A percentile compares a stretch with the other conserved stretches of the same genome.
Evolutionary conservation across 2,113 vertebrate genomes (phyloP).

Genomic region (Lophius piscatorius): DNA sequence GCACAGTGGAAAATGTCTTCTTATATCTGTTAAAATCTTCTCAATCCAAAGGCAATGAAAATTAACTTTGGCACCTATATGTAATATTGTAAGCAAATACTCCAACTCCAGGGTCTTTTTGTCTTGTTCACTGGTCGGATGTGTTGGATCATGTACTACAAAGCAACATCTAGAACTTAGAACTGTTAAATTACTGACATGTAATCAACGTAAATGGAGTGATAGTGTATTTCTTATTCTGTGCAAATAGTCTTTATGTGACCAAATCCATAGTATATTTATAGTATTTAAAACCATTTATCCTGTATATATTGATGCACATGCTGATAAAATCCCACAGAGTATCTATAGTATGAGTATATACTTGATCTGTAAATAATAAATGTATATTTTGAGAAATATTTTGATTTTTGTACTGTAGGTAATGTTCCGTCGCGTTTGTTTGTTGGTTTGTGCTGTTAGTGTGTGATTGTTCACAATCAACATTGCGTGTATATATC

Average conservation of each 20-base stretch:
- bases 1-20: neutral
- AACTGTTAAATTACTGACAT: conserved; percentile 37
- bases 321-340: conserved; percentile 88
- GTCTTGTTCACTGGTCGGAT: conserved; percentile 43
- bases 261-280: conserved; percentile 80
- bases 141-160: conserved; percentile 38
- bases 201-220: conserved; percentile 41
- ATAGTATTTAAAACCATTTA: conserved; percentile 86
- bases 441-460: conserved; percentile 65
- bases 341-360: conserved; percentile 80
- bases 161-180: conserved; percentile 36
- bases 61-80: neutral
- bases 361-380: conserved; percentile 86
- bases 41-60: neutral
- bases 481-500: conserved; percentile 25
- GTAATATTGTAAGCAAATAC: conserved; percentile 22
- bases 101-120: conserved; percentile 68
- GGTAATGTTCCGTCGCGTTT: conserved; percentile 58
- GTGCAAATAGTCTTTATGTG: conserved; percentile 78
- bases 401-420: conserved; percentile 83
- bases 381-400: conserved; percentile 85
- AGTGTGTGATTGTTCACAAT: conserved; percentile 55
- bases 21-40: neutral
- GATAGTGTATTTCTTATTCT: conserved; percentile 64
- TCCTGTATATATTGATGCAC: conserved; percentile 93